Evolutionary conservation across 2,113 vertebrate genomes (phyloP).

Genomic region (Tapirus terrestris): DNA sequence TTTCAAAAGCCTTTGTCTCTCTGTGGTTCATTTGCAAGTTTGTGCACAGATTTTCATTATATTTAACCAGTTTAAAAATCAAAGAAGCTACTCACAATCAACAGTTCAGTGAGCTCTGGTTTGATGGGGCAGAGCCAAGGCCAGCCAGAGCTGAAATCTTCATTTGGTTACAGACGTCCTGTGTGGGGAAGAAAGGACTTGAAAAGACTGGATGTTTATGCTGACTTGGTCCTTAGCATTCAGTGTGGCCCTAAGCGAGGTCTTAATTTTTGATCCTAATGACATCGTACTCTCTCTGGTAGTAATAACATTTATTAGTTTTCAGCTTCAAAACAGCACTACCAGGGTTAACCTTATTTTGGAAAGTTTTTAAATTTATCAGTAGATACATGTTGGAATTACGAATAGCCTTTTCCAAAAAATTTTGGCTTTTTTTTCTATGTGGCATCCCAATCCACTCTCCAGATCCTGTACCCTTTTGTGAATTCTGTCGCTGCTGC

Average conservation of each 20-base stretch:
- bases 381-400: background rate
- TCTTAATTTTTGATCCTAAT: background rate
- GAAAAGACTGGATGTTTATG: background rate
- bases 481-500: background rate
- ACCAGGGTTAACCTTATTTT: background rate
- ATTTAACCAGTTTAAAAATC: slow-evolving; percentile 78
- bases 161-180: background rate
- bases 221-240: background rate
- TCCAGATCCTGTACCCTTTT: background rate
- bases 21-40: slow-evolving; percentile 80
- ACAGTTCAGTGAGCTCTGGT: slow-evolving; percentile 66
- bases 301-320: background rate
- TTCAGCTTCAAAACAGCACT: background rate
- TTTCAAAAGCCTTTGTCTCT: slow-evolving; percentile 83
- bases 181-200: background rate
- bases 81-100: slow-evolving; percentile 63
- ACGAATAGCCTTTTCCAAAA: background rate
- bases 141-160: slow-evolving; percentile 58
- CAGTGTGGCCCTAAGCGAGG: background rate
- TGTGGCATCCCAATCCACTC: background rate
- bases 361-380: background rate
- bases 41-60: slow-evolving; percentile 76
- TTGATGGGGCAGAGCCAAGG: slow-evolving; percentile 11
- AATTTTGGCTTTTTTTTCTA: background rate
- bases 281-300: background rate